These are phyloP conservation scores for Aphrocallistes beatrix DNA, from an alignment of 37 sponge, comb jelly and placozoan species.

Conservation along the genomic window DNA sequence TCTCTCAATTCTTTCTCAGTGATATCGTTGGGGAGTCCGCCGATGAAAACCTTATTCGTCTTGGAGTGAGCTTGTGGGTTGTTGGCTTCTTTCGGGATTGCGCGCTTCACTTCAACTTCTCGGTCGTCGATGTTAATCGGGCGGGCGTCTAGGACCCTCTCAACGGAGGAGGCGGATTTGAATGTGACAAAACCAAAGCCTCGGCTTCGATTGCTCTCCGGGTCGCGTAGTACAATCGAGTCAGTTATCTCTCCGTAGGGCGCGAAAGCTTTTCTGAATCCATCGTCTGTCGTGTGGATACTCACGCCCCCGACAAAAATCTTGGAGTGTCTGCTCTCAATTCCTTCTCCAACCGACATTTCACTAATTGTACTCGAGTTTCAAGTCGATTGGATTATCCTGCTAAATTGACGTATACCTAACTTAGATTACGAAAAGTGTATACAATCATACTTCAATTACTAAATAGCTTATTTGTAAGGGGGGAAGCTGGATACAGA, in stretches of 20 bases:
- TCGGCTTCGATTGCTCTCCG: not conserved
- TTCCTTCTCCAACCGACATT: not conserved
- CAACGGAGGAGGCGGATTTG: not conserved
- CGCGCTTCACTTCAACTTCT: conserved; percentile 18
- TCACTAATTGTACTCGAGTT: too few species aligned
- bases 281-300: not conserved
- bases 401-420: too few species aligned
- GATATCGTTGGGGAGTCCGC: conserved; percentile 9
- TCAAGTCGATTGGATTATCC: too few species aligned
- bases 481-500: too few species aligned
- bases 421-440: too few species aligned
- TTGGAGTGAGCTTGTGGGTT: not conserved
- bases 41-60: not conserved
- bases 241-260: not conserved
- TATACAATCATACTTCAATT: too few species aligned
- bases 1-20: not conserved
- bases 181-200: conserved; percentile 20
- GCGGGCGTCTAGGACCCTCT: not conserved
- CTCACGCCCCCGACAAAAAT: conserved; percentile 12
- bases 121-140: not conserved
- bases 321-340: not conserved
- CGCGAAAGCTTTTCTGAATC: not conserved
- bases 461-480: too few species aligned
- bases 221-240: not conserved
- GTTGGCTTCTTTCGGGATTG: not conserved